These are phyloP conservation scores for Punctoribates punctum DNA, from an alignment of 2,888 invertebrate genomes.

Conservation along the genomic window DNA sequence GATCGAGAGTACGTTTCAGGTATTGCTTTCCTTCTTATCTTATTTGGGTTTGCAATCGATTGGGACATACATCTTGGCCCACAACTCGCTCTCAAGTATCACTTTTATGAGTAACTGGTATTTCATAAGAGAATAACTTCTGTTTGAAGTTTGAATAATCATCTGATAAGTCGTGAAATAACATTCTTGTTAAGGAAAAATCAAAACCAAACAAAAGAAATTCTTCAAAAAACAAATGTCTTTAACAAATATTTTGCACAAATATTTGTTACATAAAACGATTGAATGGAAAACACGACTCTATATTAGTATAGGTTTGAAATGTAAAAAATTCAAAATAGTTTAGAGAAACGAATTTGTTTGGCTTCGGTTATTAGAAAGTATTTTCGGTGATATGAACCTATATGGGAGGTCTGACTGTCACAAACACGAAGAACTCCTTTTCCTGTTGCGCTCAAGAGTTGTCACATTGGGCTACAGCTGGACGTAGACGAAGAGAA, in stretches of 20 bases:
- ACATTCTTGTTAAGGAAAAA: too few relatives aligned
- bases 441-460: constrained; percentile 10
- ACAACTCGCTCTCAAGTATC: too few relatives aligned
- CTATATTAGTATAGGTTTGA: constrained; percentile 13
- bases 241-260: background rate
- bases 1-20: constrained; percentile 1
- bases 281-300: background rate
- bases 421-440: background rate
- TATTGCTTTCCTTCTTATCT: background rate
- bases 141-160: too few relatives aligned
- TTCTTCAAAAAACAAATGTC: background rate
- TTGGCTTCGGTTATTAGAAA: constrained; percentile 18
- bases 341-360: constrained; percentile 16
- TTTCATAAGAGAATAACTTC: too few relatives aligned
- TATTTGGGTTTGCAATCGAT: too few relatives aligned
- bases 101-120: too few relatives aligned
- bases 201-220: too few relatives aligned
- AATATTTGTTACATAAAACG: background rate
- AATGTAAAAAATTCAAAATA: constrained; percentile 23
- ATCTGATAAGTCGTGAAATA: too few relatives aligned
- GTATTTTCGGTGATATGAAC: constrained; percentile 20
- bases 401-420: constrained; percentile 21
- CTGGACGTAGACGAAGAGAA: constrained; percentile 12
- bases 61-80: too few relatives aligned
- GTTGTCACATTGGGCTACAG: constrained; percentile 23